Conservation (phyloP, 64 coral and sea anemone genomes). For the Platygyra sinensis region DNA sequence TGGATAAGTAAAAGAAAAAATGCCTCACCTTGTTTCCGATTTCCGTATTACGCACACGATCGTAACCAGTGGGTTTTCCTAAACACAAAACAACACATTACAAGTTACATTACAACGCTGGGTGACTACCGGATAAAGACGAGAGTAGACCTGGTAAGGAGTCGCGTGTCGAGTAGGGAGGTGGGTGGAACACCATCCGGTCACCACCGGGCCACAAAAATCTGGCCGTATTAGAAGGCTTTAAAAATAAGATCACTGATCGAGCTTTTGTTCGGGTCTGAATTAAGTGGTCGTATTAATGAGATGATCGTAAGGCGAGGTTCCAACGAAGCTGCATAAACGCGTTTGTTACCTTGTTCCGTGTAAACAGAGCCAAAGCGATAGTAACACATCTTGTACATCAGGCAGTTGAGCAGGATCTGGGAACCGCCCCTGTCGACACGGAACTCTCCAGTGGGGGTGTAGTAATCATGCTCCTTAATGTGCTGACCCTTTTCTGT, state of each 20-base stretch:
- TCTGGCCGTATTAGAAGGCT: no score
- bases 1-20: not conserved
- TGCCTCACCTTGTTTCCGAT: conserved; percentile 92
- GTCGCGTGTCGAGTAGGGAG: no score
- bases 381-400: conserved; percentile 99
- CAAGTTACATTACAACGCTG: not conserved
- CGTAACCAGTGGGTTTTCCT: conserved; percentile 98
- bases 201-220: no score
- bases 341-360: conserved; percentile 71
- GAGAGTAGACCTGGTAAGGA: not conserved
- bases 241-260: no score
- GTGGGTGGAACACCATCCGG: no score
- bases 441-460: conserved; percentile 91
- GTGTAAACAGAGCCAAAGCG: conserved; percentile 98
- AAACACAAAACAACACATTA: not conserved
- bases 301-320: no score
- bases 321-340: not conserved
- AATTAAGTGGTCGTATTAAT: no score
- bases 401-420: conserved; percentile 88
- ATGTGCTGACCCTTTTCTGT: conserved; percentile 95
- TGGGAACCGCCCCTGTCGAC: conserved; percentile 94
- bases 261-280: no score
- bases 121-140: not conserved
- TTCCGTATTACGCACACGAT: conserved; percentile 95
- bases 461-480: conserved; percentile 99